phyloP scores from a whole-genome alignment of 1,140 invertebrate species.

The Dryas iulia region DNA sequence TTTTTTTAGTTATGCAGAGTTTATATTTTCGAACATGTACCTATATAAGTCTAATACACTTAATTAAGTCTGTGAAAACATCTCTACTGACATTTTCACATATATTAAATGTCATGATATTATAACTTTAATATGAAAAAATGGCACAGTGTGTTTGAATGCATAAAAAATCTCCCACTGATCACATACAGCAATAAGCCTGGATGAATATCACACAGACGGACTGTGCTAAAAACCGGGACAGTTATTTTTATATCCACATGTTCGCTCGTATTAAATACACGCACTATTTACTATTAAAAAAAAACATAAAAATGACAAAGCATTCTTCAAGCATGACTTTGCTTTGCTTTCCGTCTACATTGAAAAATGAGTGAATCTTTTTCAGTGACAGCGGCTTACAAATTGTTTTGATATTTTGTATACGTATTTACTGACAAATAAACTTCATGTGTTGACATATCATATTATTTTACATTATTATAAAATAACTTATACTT shows the following conservation, averaged over 20 bases:
- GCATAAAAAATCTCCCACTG: background rate
- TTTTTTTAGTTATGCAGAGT: too few relatives aligned
- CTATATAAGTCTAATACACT: too few relatives aligned
- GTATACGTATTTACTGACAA: background rate
- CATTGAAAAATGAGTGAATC: slow-evolving; percentile 23
- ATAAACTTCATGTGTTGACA: background rate
- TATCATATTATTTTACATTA: too few relatives aligned
- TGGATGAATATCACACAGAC: background rate
- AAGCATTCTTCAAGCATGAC: slow-evolving; percentile 19
- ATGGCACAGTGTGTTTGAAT: too few relatives aligned
- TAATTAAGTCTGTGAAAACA: too few relatives aligned
- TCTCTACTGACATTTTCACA: too few relatives aligned
- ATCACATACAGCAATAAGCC: background rate
- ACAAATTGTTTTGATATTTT: background rate
- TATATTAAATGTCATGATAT: too few relatives aligned
- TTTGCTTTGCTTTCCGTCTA: slow-evolving; percentile 6
- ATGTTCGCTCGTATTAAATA: background rate
- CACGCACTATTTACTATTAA: slow-evolving; percentile 4
- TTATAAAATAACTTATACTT: too few relatives aligned
- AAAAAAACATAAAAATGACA: slow-evolving; percentile 5
- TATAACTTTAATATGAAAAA: too few relatives aligned
- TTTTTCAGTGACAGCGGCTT: slow-evolving; percentile 18
- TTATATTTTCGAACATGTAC: too few relatives aligned
- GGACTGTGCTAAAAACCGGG: background rate
- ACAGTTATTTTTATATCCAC: background rate